Evolutionary conservation across 2,888 invertebrate genomes (phyloP).

Genomic region (Diabrotica balteata): DNA sequence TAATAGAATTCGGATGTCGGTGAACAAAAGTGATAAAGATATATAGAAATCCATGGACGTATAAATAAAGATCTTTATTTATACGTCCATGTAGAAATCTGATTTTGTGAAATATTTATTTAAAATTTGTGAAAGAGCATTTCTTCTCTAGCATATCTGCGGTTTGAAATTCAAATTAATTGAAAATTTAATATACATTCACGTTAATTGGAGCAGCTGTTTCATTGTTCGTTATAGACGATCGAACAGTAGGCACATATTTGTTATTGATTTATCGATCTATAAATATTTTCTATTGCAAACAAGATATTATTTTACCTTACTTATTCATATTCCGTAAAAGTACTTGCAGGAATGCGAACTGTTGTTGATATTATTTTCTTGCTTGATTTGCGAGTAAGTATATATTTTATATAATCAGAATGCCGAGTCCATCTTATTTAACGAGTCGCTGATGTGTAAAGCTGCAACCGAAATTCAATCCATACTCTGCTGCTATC

Average conservation of each 20-base stretch:
- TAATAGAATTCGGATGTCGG: too few species aligned
- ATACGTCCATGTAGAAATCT: too few species aligned
- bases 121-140: too few species aligned
- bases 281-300: not conserved
- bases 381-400: constrained; percentile 27
- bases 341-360: constrained; percentile 26
- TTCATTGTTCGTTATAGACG: not conserved
- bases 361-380: constrained; percentile 27
- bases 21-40: too few species aligned
- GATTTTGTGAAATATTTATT: too few species aligned
- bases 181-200: too few species aligned
- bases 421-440: constrained; percentile 44
- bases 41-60: too few species aligned
- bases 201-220: too few species aligned
- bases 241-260: not conserved
- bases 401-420: constrained; percentile 25
- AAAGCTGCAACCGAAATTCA: constrained; percentile 59
- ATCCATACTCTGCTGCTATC: constrained; percentile 56
- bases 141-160: too few species aligned
- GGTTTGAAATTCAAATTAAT: too few species aligned
- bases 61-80: too few species aligned
- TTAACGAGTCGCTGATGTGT: constrained; percentile 55
- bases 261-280: not conserved
- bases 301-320: constrained; percentile 15
- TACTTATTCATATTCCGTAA: constrained; percentile 21